phyloP scores from a whole-genome alignment of 2,888 invertebrate species.

The Trichogramma dendrolimi region DNA sequence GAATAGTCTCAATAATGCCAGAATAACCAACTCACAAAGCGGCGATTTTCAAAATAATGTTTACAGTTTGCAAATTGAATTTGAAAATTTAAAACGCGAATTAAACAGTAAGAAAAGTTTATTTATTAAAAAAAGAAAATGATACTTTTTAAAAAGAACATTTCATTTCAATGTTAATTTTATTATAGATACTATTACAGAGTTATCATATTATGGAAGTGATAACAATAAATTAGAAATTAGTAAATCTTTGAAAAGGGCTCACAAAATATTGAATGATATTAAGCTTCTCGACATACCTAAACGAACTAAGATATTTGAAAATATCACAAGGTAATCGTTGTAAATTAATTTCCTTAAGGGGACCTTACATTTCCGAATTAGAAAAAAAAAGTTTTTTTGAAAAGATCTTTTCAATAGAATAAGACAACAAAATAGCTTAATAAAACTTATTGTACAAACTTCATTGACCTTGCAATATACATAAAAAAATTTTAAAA shows the following conservation, averaged over 20 bases:
- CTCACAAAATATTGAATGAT: constrained; percentile 52
- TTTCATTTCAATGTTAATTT: not conserved
- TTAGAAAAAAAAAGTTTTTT: too few species aligned
- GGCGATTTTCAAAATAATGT: constrained; percentile 47
- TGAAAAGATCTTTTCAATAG: too few species aligned
- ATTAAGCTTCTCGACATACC: constrained; percentile 50
- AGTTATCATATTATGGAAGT: constrained; percentile 51
- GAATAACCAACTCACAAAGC: constrained; percentile 41
- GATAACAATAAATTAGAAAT: constrained; percentile 57
- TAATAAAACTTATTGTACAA: too few species aligned
- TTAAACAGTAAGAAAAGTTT: constrained; percentile 42
- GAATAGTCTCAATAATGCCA: constrained; percentile 52
- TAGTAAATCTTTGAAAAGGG: constrained; percentile 56
- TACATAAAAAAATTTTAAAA: too few species aligned
- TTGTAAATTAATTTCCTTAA: not conserved
- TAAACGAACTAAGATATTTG: constrained; percentile 46
- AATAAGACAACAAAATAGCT: too few species aligned
- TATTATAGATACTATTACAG: constrained; percentile 37
- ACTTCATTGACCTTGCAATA: not conserved
- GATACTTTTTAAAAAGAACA: not conserved
- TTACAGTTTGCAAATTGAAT: constrained; percentile 44
- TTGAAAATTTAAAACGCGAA: constrained; percentile 46
- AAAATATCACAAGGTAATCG: constrained; percentile 45
- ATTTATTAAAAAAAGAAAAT: too few species aligned
- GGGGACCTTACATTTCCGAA: too few species aligned